Evolutionary conservation across 2,113 vertebrate species (phyloP).

Genomic region (Bothrops jararaca): DNA sequence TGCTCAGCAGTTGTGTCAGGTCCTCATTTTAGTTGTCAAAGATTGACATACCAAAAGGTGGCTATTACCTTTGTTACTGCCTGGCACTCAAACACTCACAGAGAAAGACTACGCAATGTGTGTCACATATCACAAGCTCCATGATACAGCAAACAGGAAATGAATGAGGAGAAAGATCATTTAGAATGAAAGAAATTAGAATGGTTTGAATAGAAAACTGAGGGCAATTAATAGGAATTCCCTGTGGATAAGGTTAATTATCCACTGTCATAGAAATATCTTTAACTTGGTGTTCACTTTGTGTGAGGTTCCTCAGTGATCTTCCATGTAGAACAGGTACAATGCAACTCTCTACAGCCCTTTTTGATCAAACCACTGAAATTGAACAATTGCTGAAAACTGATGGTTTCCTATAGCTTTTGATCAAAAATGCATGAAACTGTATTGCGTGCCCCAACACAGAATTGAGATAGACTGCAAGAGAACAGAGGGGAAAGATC

Average conservation of each 20-base stretch:
- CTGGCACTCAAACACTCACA: background rate
- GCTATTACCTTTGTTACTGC: background rate
- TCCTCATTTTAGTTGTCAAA: background rate
- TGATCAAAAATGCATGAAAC: background rate
- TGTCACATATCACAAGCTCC: background rate
- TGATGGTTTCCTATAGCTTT: background rate
- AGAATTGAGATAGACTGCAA: background rate
- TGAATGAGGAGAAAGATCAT: background rate
- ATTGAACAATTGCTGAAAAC: background rate
- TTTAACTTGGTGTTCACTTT: background rate
- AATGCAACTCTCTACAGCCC: background rate
- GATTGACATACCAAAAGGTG: background rate
- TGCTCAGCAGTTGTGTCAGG: conserved; percentile 1
- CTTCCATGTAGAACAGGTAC: background rate
- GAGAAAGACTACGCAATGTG: background rate
- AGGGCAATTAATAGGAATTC: background rate
- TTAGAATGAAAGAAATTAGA: background rate
- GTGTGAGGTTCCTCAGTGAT: background rate
- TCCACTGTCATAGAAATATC: background rate
- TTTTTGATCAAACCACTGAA: background rate
- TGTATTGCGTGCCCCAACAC: background rate
- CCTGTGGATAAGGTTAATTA: background rate
- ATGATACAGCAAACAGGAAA: background rate
- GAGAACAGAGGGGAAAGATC: background rate
- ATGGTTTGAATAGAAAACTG: background rate